phyloP scores from a whole-genome alignment of 2,113 vertebrate species.

The Zosterops hypoxanthus region DNA sequence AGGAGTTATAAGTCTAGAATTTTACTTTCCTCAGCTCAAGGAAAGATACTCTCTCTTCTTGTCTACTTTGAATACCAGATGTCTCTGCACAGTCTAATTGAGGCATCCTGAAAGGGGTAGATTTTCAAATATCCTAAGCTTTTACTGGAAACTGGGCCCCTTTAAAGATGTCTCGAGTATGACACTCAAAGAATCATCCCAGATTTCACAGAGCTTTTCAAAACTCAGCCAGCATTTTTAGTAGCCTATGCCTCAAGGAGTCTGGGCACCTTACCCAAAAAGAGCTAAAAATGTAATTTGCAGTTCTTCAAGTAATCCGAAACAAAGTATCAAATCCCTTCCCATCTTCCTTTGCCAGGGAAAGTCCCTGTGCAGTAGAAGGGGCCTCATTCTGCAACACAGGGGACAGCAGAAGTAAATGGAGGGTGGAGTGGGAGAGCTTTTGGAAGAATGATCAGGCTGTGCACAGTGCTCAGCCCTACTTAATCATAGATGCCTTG shows the following conservation, averaged over 20 bases:
- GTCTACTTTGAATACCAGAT: conserved; percentile 35
- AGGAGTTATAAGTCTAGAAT: neutral
- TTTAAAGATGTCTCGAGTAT: neutral
- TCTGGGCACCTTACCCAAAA: conserved; percentile 62
- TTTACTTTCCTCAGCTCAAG: neutral
- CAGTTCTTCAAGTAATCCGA: conserved; percentile 56
- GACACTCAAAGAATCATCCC: neutral
- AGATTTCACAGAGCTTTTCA: neutral
- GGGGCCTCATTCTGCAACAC: conserved; percentile 6
- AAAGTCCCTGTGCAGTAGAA: neutral
- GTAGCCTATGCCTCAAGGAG: conserved; percentile 38
- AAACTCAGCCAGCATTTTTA: conserved; percentile 45
- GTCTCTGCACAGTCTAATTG: neutral
- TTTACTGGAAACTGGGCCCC: conserved; percentile 24
- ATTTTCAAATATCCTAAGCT: conserved; percentile 14
- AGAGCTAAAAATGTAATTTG: conserved; percentile 60
- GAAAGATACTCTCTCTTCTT: neutral
- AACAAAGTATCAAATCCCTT: conserved; percentile 61
- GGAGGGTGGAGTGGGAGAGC: conserved; percentile 39
- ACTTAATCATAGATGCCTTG: conserved; percentile 40
- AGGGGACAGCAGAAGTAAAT: conserved; percentile 40
- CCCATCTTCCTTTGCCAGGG: conserved; percentile 33
- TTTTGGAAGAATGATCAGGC: conserved; percentile 49
- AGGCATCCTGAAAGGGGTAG: conserved; percentile 10
- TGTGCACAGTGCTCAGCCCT: neutral